Base-by-base conservation (phyloP, 35 echinoderm and acorn worm genomes). In the Hemicentrotus pulcherrimus region DNA sequence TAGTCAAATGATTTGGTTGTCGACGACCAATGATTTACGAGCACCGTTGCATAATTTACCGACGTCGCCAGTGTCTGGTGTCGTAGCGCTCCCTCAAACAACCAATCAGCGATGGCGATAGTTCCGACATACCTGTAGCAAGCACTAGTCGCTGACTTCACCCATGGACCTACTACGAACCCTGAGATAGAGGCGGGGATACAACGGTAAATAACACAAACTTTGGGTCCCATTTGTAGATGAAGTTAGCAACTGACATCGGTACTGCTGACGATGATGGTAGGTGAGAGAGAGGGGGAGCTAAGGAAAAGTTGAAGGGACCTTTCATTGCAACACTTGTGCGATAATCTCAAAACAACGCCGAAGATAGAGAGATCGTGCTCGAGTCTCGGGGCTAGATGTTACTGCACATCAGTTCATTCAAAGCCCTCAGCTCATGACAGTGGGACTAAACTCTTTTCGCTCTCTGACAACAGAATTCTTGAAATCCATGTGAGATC, bases 1-100 rank as follows among this genome's bases (percentile, higher is more conserved):
- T 95, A 91, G 88, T 95, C 87, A 95, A 89, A 91, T 91, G 95
- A 91, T 91, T 92, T 46, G 91, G 88, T 92, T 65, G 87, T 91
- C 89, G 95, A 58, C 48, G 61, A 91, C 95, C 95, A 95, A 95
- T 95, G 88, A 95, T 95, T 95, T 95, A 95, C 52, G 95, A 95
- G 95, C 47, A 61, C 18, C 32, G 31, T 91, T 91, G 95, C 86
- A 86, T 86, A 95, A 92, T 89, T 91, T 95, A 32, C 48, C 89
- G 59, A 46, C 91, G 87, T 91, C 87, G 30, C 41, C 91, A 55
- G 47, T 58, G 6, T 31, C 16, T 47, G 45, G 88, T 47, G 32
- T 41, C 88, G 46, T 19, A 90, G 88, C 19, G 33, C 9, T 31
- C 18, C 48, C 48, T 15, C 16, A 93, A 91, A 19, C 48, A 58